A percentile compares a stretch with the other conserved stretches of the same genome.
Conservation (phyloP, 2,888 invertebrate species). For the Ramazzottius varieornatus region DNA sequence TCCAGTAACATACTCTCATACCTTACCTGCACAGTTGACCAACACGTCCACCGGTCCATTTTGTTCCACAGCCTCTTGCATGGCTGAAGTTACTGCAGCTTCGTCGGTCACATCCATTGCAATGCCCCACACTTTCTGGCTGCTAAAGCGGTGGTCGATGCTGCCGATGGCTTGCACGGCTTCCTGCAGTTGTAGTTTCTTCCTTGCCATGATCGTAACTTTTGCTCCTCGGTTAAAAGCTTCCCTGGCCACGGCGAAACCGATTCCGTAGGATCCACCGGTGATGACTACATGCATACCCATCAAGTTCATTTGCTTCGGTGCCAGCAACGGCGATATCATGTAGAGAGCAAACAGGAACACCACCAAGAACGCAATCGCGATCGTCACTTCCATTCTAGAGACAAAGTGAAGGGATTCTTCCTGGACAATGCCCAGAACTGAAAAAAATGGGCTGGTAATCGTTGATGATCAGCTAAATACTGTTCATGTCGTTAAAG, state of each 20-base stretch:
- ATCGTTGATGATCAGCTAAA: no score
- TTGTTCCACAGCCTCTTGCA: constrained; percentile 37
- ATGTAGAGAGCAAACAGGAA: constrained; percentile 2
- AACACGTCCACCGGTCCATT: constrained; percentile 61
- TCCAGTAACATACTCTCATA: no score
- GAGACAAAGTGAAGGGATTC: no score
- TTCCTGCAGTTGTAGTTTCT: constrained; percentile 23
- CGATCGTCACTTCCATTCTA: background rate
- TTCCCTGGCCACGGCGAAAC: constrained; percentile 34
- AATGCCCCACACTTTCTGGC: background rate
- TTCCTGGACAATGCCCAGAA: no score
- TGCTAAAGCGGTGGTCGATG: background rate
- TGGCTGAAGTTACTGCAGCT: constrained; percentile 33
- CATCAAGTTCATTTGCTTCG: background rate
- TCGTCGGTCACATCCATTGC: constrained; percentile 29
- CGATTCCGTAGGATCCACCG: constrained; percentile 1
- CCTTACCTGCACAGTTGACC: constrained; percentile 76
- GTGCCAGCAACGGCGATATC: background rate
- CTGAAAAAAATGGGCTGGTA: no score
- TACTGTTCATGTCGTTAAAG: no score
- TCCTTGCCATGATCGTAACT: constrained; percentile 68
- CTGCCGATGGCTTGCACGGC: background rate
- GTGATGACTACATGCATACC: constrained; percentile 1
- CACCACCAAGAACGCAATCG: background rate
- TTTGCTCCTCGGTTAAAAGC: constrained; percentile 53